Conservation (phyloP, 2,113 vertebrate genomes). For the Carassius carassius region DNA sequence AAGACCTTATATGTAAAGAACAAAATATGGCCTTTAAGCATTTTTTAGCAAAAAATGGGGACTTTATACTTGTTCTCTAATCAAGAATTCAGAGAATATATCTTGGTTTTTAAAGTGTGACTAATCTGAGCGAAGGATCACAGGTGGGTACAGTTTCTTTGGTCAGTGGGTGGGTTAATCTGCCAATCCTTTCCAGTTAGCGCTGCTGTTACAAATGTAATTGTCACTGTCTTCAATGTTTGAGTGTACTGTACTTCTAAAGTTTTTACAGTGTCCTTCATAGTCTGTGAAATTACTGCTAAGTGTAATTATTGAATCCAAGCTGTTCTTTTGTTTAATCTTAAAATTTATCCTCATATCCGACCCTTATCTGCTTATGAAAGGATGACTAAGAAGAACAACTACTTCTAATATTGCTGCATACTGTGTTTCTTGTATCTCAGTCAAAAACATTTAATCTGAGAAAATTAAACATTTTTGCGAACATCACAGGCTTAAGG, state of each 20-base stretch:
- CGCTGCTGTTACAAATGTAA: neutral
- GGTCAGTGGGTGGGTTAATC: neutral
- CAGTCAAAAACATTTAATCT: neutral
- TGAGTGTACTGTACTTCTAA: no score
- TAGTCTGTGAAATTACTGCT: no score
- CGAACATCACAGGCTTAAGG: no score
- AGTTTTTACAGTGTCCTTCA: no score
- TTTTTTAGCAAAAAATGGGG: neutral
- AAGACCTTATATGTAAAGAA: neutral
- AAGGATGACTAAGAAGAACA: no score
- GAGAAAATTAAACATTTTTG: neutral
- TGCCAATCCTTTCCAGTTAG: neutral
- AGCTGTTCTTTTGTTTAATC: no score
- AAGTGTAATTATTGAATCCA: no score
- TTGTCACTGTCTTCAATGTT: no score
- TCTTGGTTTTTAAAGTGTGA: neutral
- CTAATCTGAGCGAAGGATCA: neutral
- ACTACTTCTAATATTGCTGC: no score
- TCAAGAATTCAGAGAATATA: neutral
- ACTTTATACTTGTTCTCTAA: neutral
- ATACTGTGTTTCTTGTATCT: neutral
- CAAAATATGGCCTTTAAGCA: neutral
- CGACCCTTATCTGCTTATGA: no score
- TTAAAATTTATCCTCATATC: no score
- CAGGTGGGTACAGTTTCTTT: neutral